A percentile compares a stretch with the other conserved stretches of the same genome.
phyloP scores from a whole-genome alignment of 37 sponge, comb jelly and placozoan genomes.

The Halichondria panicea region DNA sequence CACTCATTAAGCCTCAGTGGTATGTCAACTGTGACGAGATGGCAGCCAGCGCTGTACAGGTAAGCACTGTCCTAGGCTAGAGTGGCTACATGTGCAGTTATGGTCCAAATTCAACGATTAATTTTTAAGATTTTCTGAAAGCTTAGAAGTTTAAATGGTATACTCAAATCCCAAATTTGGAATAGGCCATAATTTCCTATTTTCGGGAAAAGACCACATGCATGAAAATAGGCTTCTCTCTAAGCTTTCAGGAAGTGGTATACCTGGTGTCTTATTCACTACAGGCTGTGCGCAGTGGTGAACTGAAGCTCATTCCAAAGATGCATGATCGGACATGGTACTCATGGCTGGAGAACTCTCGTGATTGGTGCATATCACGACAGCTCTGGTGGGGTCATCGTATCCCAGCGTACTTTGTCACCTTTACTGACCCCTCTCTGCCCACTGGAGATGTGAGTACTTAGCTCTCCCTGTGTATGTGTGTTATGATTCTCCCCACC shows the following conservation, averaged over 20 bases:
- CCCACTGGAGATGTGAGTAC: slow-evolving; percentile 67
- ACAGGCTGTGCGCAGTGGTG: slow-evolving; percentile 86
- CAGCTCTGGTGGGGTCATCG: slow-evolving; percentile 99
- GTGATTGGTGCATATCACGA: slow-evolving; percentile 97
- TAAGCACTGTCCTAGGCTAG: not conserved
- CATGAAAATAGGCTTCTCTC: no score
- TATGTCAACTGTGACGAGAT: slow-evolving; percentile 85
- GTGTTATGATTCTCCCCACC: not conserved
- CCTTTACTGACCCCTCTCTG: slow-evolving; percentile 55
- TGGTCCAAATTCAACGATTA: no score
- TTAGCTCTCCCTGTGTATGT: not conserved
- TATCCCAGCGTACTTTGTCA: slow-evolving; percentile 93
- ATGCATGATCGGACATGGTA: slow-evolving; percentile 93
- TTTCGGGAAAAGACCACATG: no score
- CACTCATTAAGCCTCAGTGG: slow-evolving; percentile 99
- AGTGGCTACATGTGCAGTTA: not conserved
- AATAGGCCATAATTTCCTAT: no score
- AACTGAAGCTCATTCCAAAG: slow-evolving; percentile 82
- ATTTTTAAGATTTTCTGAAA: no score
- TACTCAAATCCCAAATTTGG: not conserved
- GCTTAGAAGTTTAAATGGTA: no score
- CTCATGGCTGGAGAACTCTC: slow-evolving; percentile 83
- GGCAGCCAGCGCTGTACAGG: slow-evolving; percentile 82
- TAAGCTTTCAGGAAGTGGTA: no score
- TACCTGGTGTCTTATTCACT: not conserved